phyloP scores from a whole-genome alignment of 2,888 invertebrate species.

The Dastarcus helophoroides region DNA sequence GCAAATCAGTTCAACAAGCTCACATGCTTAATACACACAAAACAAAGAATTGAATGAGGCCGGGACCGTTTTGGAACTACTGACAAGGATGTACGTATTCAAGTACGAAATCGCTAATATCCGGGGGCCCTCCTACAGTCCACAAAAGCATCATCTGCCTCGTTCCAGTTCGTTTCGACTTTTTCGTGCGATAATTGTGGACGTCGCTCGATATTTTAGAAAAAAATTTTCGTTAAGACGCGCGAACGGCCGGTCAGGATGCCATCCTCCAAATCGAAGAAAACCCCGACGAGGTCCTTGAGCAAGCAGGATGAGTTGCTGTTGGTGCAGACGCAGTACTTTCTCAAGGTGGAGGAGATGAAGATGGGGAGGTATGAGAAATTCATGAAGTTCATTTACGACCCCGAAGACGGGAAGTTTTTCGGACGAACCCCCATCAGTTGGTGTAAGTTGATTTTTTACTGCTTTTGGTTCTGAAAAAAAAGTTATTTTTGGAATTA shows the following conservation, averaged over 20 bases:
- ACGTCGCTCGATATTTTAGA: constrained; percentile 6
- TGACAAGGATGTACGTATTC: constrained; percentile 40
- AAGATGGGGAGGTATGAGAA: constrained; percentile 46
- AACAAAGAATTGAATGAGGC: too few relatives aligned
- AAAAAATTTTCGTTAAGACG: background rate
- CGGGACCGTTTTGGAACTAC: constrained; percentile 29
- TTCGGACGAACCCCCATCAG: constrained; percentile 67
- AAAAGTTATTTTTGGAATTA: too few relatives aligned
- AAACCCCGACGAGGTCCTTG: constrained; percentile 21
- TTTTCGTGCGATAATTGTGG: constrained; percentile 6
- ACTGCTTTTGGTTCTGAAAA: too few relatives aligned
- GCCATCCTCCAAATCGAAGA: constrained; percentile 17
- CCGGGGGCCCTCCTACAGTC: constrained; percentile 35
- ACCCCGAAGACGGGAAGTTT: constrained; percentile 59
- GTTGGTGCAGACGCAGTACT: constrained; percentile 42
- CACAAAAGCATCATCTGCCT: constrained; percentile 19
- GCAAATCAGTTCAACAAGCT: too few relatives aligned
- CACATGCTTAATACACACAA: too few relatives aligned
- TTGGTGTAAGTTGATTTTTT: constrained; percentile 90
- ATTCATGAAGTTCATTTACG: constrained; percentile 59
- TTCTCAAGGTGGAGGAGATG: constrained; percentile 50
- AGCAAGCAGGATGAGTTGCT: constrained; percentile 35
- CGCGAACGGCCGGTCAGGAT: too few relatives aligned
- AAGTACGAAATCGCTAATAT: constrained; percentile 41
- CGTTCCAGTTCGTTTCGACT: constrained; percentile 17